Evolutionary conservation across 2,888 invertebrate species (phyloP).

Genomic region (Epirrhoe tristata): DNA sequence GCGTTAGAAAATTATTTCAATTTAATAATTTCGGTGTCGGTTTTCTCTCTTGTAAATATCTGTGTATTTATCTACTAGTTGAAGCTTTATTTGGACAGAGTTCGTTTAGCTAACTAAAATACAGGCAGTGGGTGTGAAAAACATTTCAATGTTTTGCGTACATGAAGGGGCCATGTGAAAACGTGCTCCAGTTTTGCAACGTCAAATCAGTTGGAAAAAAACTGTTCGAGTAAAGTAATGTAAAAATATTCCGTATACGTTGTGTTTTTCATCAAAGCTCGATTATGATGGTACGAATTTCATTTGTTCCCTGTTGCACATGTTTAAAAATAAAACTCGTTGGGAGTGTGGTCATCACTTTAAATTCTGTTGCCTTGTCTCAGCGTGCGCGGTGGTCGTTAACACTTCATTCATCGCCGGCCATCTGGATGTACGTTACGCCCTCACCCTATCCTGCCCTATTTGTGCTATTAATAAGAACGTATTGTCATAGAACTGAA

Average conservation of each 20-base stretch:
- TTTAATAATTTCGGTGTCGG: conserved; percentile 45
- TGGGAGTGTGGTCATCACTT: conserved; percentile 28
- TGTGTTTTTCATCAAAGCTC: neutral
- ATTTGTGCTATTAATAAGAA: conserved; percentile 48
- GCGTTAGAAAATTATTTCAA: conserved; percentile 48
- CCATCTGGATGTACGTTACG: conserved; percentile 68
- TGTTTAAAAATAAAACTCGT: conserved; percentile 27
- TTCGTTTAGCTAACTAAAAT: conserved; percentile 9
- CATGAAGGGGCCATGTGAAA: conserved; percentile 7
- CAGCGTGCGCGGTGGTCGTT: conserved; percentile 54
- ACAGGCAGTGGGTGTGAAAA: conserved; percentile 14
- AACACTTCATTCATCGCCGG: conserved; percentile 73
- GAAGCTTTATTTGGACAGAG: conserved; percentile 13
- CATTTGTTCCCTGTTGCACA: neutral
- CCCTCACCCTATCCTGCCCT: conserved; percentile 57
- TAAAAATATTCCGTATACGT: neutral
- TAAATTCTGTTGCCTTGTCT: conserved; percentile 31
- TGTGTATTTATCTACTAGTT: conserved; percentile 20
- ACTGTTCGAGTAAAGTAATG: neutral
- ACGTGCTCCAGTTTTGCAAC: conserved; percentile 10
- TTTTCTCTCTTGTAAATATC: conserved; percentile 29
- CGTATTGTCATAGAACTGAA: conserved; percentile 40
- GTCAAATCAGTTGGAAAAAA: conserved; percentile 10
- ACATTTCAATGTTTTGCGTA: conserved; percentile 11
- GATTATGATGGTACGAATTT: conserved; percentile 2